phyloP scores from a whole-genome alignment of 2,113 vertebrate genomes.

The Paedocypris sp. region DNA sequence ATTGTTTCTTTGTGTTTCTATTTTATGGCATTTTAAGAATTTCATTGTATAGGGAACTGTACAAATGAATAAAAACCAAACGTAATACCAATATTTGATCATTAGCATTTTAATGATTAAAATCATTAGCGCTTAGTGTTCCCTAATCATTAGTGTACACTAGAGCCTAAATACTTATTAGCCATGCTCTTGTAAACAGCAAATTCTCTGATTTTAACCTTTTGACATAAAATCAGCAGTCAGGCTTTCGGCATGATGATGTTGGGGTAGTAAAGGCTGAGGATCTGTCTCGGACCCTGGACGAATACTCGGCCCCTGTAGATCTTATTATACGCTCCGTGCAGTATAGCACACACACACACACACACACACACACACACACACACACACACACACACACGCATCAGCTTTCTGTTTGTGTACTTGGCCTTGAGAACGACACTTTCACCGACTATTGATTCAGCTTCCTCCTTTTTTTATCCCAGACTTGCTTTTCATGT shows the following conservation, averaged over 20 bases:
- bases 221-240: not conserved
- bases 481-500: constrained; percentile 4
- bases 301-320: not conserved
- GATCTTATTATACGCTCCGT: constrained; percentile 1
- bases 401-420: not conserved
- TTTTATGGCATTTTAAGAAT: too few species aligned
- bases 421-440: constrained; percentile 4
- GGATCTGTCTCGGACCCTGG: not conserved
- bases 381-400: not conserved
- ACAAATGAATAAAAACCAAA: too few species aligned
- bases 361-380: not conserved
- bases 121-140: too few species aligned
- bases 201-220: not conserved
- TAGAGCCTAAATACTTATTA: not conserved
- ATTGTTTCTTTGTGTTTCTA: too few species aligned
- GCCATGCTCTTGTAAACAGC: not conserved
- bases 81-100: too few species aligned
- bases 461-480: constrained; percentile 6
- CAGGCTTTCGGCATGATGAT: not conserved
- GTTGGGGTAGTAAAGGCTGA: not conserved
- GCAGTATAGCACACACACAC: not conserved
- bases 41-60: too few species aligned
- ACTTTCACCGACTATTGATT: constrained; percentile 27
- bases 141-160: too few species aligned
- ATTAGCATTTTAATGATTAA: too few species aligned